Evolutionary conservation across 2,797 vertebrate species (phyloP).

Genomic region (Aselliscus stoliczkanus): DNA sequence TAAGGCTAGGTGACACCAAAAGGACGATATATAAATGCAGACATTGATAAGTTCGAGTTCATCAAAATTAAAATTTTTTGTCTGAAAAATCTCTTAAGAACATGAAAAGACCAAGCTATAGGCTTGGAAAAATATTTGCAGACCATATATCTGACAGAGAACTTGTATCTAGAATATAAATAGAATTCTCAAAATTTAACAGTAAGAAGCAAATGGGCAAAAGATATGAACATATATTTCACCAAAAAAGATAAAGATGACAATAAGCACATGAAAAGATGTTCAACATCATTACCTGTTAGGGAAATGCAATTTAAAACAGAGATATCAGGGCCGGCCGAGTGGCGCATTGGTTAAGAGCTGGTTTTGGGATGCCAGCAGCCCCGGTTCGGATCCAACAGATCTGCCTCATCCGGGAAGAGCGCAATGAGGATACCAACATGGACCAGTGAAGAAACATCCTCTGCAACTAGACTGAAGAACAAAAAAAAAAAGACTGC

Average conservation of each 20-base stretch:
- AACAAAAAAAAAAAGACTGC: too few species aligned
- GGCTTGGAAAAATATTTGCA: not conserved
- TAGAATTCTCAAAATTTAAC: slow-evolving; percentile 16
- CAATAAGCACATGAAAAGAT: slow-evolving; percentile 17
- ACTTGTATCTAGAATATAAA: not conserved
- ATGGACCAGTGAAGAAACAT: too few species aligned
- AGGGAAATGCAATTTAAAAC: slow-evolving; percentile 35
- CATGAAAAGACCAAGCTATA: slow-evolving; percentile 37
- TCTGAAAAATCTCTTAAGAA: not conserved
- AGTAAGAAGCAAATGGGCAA: not conserved
- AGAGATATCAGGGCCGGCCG: too few species aligned
- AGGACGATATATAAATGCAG: not conserved
- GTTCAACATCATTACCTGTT: not conserved
- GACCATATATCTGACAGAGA: slow-evolving; percentile 6
- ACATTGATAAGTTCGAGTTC: not conserved
- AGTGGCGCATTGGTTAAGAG: too few species aligned
- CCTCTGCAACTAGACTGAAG: too few species aligned
- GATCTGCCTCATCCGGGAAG: too few species aligned
- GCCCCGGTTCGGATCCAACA: too few species aligned
- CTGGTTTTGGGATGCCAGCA: too few species aligned
- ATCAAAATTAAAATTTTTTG: slow-evolving; percentile 12
- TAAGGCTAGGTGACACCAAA: not conserved
- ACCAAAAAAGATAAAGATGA: not conserved
- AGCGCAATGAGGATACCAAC: too few species aligned
- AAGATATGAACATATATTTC: not conserved